Evolutionary conservation across 2,797 vertebrate genomes (phyloP), one percentile per base, ranked within the genome.

Genomic region (Alca torda): DNA sequence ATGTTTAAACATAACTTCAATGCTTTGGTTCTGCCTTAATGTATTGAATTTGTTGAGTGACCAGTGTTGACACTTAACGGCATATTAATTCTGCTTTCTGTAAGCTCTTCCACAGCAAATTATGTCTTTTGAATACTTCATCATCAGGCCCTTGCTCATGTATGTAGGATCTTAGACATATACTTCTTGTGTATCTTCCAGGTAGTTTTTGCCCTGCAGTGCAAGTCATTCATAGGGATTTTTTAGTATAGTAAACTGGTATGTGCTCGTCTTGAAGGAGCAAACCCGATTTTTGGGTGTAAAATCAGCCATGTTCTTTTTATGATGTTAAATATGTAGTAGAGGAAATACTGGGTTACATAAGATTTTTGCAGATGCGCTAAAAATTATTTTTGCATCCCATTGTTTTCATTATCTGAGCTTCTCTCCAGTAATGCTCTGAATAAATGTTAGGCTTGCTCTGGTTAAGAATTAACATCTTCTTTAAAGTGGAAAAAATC

Each of bases 11-110:
- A 0, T 37, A n/a, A 20, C 37, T 51, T 39, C 25, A 61, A 31
- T 5, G 0, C 25, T 75, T 83, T 45, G 28, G 9, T 83, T 82
- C 28, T 46, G 14, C 26, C 35, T 39, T 63, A 26, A 21, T 11
- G 43, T 43, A 19, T 35, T 48, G 31, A n/a, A 60, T 53, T 83
- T 41, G 6, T 54, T 23, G 31, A n/a, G 20, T 24, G 53, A 45
- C n/a, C n/a, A 50, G 24, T 25, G 12, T 11, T 74, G n/a, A 23
- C 0, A 0, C 35, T 77, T 45, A 39, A 50, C 0, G 0, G 31
- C 0, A 0, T 43, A 24, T 51, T 77, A 18, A 28, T 48, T 84
- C 39, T 0, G 0, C 21, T 83, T 93, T 37, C 60, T 33, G 3
- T 20, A 57, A 63, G 46, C 20, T 80, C 7, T 31, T 64, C 33